Percentiles rank a stretch among this genome's conserved stretches.
Conservation (phyloP, 2,113 vertebrate genomes). For the Empidonax alnorum region DNA sequence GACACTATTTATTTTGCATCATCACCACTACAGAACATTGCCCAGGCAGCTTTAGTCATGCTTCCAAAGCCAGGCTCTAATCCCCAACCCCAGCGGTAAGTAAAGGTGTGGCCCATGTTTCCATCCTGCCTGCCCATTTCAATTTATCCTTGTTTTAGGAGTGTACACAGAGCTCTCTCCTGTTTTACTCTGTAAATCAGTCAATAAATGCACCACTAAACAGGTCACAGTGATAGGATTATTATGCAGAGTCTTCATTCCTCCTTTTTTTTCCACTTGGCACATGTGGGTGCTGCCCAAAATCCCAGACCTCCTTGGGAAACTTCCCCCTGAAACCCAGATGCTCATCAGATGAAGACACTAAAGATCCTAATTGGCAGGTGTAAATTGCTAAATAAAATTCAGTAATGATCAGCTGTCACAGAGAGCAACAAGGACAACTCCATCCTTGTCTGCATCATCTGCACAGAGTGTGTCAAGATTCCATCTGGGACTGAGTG, state of each 20-base stretch:
- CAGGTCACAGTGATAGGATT: neutral
- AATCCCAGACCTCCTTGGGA: neutral
- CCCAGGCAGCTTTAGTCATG: neutral
- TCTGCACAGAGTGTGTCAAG: neutral
- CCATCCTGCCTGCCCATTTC: neutral
- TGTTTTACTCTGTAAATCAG: neutral
- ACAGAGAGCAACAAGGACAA: neutral
- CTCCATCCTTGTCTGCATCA: neutral
- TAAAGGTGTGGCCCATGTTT: neutral
- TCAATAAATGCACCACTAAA: neutral
- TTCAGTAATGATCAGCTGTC: neutral
- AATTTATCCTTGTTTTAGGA: neutral
- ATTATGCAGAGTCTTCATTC: neutral
- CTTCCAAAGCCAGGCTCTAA: neutral
- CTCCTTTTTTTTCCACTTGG: neutral
- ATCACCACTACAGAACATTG: neutral
- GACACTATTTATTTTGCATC: neutral
- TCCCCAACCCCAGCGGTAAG: neutral
- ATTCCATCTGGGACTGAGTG: neutral
- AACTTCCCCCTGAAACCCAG: neutral
- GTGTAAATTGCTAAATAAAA: neutral
- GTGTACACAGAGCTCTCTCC: neutral
- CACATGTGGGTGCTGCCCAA: neutral
- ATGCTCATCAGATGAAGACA: neutral
- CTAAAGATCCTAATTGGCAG: neutral